phyloP scores from a whole-genome alignment of 2,888 invertebrate genomes.

The Incurvaria masculella region DNA sequence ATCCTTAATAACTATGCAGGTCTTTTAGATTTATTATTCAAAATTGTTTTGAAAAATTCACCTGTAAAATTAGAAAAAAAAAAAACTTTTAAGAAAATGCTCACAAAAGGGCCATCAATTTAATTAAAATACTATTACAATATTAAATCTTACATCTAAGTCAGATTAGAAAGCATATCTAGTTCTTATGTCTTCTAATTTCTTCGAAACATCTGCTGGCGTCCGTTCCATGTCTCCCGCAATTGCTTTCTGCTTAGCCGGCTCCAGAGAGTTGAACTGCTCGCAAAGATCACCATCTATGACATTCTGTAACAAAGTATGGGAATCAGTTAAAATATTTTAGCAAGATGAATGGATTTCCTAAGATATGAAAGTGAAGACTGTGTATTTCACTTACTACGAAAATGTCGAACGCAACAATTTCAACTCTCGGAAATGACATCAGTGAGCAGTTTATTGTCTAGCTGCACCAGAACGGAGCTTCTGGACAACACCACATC shows the following conservation, averaged over 20 bases:
- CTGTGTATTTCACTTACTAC: constrained; percentile 48
- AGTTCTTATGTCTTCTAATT: constrained; percentile 97
- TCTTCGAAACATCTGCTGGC: constrained; percentile 96
- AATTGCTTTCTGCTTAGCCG: constrained; percentile 91
- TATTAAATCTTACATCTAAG: neutral
- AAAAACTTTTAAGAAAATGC: too few species aligned
- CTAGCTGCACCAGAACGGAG: constrained; percentile 33
- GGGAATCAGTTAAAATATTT: neutral
- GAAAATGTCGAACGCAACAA: constrained; percentile 23
- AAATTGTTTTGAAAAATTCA: too few species aligned
- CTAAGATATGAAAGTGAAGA: neutral
- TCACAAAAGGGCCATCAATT: too few species aligned
- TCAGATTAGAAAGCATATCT: constrained; percentile 93
- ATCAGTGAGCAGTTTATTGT: constrained; percentile 19
- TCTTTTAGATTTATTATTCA: too few species aligned
- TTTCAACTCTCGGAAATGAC: constrained; percentile 47
- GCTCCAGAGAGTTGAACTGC: constrained; percentile 95
- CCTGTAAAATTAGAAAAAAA: too few species aligned
- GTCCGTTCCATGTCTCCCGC: constrained; percentile 93
- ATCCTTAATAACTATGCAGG: too few species aligned
- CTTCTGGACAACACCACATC: constrained; percentile 21
- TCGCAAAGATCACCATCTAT: constrained; percentile 99
- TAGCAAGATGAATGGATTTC: neutral
- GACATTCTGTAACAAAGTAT: constrained; percentile 72
- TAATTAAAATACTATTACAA: neutral